Percentiles rank a stretch among this genome's conserved stretches.
phyloP scores from a whole-genome alignment of 2,113 vertebrate species.

The Lepus americanus region DNA sequence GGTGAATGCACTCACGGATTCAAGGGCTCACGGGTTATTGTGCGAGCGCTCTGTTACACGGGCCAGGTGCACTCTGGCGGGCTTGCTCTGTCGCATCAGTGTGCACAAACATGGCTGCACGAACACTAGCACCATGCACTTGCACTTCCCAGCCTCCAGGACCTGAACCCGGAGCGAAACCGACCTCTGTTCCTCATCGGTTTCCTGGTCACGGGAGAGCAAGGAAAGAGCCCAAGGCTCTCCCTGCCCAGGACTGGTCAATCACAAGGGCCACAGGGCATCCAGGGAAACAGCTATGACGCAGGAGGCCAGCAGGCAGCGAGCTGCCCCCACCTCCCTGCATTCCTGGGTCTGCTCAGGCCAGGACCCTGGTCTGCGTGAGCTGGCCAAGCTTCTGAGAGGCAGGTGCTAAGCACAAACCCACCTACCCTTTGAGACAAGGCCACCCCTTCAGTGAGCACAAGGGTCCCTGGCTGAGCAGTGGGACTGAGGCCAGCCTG shows the following conservation, averaged over 20 bases:
- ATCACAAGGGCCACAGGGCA: background rate
- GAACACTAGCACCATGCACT: too few relatives aligned
- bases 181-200: too few relatives aligned
- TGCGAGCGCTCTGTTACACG: too few relatives aligned
- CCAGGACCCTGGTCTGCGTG: background rate
- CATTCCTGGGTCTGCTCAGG: background rate
- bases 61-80: too few relatives aligned
- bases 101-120: too few relatives aligned
- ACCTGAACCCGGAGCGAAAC: too few relatives aligned
- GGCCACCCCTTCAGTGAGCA: background rate
- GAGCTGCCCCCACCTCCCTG: background rate
- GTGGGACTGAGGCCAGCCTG: background rate
- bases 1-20: too few relatives aligned
- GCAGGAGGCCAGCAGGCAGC: background rate
- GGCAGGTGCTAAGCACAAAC: background rate
- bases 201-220: too few relatives aligned
- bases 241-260: background rate
- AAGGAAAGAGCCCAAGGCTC: background rate
- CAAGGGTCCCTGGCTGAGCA: background rate
- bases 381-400: background rate
- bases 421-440: background rate
- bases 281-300: background rate
- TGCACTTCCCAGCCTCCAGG: too few relatives aligned
- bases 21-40: too few relatives aligned
- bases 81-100: too few relatives aligned